These are phyloP conservation scores for Toxostoma redivivum DNA, from an alignment of 2,113 vertebrate species.

Conservation along the genomic window DNA sequence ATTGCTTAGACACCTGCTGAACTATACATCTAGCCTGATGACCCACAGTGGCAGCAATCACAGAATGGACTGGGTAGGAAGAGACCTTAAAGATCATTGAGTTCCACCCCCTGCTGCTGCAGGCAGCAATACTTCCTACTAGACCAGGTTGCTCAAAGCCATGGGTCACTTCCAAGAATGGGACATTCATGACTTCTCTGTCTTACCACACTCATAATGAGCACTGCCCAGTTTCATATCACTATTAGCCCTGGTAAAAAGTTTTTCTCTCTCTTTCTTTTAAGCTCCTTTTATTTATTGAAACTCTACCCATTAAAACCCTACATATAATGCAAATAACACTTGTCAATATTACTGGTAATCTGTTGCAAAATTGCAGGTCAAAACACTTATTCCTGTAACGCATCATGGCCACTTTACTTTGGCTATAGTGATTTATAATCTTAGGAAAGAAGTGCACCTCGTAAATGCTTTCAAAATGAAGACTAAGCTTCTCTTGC, in stretches of 20 bases:
- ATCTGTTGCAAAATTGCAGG: neutral
- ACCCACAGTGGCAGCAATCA: neutral
- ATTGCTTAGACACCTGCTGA: neutral
- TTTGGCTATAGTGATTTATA: neutral
- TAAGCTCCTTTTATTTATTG: neutral
- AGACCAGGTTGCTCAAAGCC: neutral
- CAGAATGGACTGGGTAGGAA: neutral
- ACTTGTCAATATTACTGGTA: neutral
- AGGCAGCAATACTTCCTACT: no score
- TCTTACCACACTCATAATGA: neutral
- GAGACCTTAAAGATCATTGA: neutral
- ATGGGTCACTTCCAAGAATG: neutral
- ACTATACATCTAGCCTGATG: neutral
- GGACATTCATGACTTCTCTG: neutral
- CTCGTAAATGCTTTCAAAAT: neutral
- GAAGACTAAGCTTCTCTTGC: neutral
- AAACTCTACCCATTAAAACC: neutral
- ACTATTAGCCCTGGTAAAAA: neutral
- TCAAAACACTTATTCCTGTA: neutral
- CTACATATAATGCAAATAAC: neutral
- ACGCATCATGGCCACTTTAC: neutral
- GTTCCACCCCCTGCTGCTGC: fast-evolving
- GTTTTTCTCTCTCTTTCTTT: neutral
- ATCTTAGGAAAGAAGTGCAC: neutral
- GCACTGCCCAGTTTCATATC: neutral